phyloP scores from a whole-genome alignment of 1,140 invertebrate genomes.

The Drosophila hydei region DNA sequence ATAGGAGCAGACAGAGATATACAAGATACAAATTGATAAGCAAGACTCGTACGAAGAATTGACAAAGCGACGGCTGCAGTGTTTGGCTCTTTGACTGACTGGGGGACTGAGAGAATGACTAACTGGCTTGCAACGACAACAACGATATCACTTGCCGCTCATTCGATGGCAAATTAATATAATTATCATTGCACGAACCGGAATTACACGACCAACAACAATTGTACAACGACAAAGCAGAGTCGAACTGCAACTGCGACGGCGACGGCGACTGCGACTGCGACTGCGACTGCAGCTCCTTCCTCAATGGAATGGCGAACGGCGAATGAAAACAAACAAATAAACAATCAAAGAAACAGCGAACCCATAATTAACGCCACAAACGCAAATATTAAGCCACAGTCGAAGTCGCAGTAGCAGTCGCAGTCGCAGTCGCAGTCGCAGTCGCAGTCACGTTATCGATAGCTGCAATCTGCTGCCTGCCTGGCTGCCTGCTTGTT shows the following conservation, averaged over 20 bases:
- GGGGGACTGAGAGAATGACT: constrained; percentile 13
- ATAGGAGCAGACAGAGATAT: not conserved
- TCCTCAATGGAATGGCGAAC: constrained; percentile 31
- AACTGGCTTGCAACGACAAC: constrained; percentile 27
- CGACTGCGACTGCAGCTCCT: constrained; percentile 6
- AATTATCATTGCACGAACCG: constrained; percentile 82
- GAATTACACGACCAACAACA: constrained; percentile 71
- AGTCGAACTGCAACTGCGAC: not conserved
- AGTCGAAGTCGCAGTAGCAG: constrained; percentile 33
- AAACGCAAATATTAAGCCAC: constrained; percentile 79
- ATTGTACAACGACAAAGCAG: constrained; percentile 48
- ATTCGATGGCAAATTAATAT: constrained; percentile 82
- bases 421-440: constrained; percentile 4
- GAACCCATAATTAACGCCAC: constrained; percentile 76
- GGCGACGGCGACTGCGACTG: not conserved
- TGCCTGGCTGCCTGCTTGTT: constrained; percentile 3
- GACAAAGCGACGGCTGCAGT: constrained; percentile 36
- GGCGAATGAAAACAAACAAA: constrained; percentile 58
- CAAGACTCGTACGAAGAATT: constrained; percentile 51
- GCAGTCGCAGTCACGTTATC: constrained; percentile 35
- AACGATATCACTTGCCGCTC: constrained; percentile 63
- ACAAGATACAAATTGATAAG: constrained; percentile 65
- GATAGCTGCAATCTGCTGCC: constrained; percentile 26
- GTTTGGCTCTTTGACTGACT: too few species aligned
- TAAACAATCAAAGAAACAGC: constrained; percentile 79